A percentile compares a stretch with the other conserved stretches of the same genome.
Evolutionary conservation across 2,797 vertebrate genomes (phyloP).

Genomic region (Pogoniulus pusillus): DNA sequence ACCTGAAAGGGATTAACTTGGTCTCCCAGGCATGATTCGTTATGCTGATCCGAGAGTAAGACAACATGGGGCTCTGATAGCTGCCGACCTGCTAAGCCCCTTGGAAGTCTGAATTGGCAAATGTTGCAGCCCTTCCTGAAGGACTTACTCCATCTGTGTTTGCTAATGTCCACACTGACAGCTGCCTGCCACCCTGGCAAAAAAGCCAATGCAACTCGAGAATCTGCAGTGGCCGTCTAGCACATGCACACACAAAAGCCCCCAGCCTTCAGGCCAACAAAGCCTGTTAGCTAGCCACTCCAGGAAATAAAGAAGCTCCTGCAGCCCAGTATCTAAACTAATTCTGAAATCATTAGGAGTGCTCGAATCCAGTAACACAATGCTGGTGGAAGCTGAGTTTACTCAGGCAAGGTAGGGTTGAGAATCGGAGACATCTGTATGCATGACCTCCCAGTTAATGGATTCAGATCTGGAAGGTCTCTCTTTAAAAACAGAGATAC

Average conservation of each 20-base stretch:
- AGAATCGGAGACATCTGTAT: not conserved
- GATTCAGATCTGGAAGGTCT: not conserved
- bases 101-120: slow-evolving; percentile 63
- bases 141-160: slow-evolving; percentile 69
- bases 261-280: slow-evolving; percentile 8
- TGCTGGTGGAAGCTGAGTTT: not conserved
- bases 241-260: not conserved
- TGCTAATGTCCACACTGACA: slow-evolving; percentile 62
- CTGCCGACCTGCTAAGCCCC: slow-evolving; percentile 53
- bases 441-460: not conserved
- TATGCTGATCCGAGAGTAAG: slow-evolving; percentile 62
- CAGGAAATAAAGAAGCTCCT: slow-evolving; percentile 27
- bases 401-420: slow-evolving; percentile 1
- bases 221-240: slow-evolving; percentile 29
- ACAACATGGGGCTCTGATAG: slow-evolving; percentile 20
- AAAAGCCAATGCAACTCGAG: slow-evolving; percentile 54
- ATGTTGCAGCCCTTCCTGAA: slow-evolving; percentile 53
- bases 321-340: slow-evolving; percentile 36
- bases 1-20: slow-evolving; percentile 70
- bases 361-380: not conserved
- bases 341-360: slow-evolving; percentile 37
- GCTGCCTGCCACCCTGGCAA: slow-evolving; percentile 70
- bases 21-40: slow-evolving; percentile 66
- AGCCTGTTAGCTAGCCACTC: slow-evolving; percentile 5
- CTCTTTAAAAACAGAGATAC: not conserved